Base-by-base conservation (phyloP, 2,888 invertebrate genomes). In the Tridacna crocea region DNA sequence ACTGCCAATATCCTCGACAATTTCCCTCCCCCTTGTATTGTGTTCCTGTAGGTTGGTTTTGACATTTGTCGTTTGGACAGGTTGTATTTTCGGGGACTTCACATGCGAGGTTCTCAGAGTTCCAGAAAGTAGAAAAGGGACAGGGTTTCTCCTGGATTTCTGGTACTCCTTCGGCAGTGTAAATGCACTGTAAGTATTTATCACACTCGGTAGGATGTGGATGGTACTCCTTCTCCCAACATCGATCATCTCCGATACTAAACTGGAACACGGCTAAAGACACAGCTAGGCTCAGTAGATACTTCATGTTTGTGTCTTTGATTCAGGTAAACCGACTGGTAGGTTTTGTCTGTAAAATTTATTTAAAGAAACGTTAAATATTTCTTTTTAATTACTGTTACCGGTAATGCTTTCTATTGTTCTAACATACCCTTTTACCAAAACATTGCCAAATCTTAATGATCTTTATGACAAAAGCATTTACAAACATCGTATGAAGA, bases 1-100 rank as follows among this genome's bases (percentile, higher is more conserved):
- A 92, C n/a, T 81, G 68, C 89, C 90, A 91, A 82, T 85, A 91
- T 0, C 88, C 87, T 10, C 90, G 84, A 36, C 92, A 92, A 78
- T 86, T 89, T 17, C 77, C 82, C 27, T 36, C 70, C 76, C 19
- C 81, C 75, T 0, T 72, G 65, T 58, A 84, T 83, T 73, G 24
- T 10, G 36, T 72, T 11, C 68, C 58, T 36, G 72, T 70, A 0
- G 77, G 22, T 47, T 75, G 46, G 17, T 68, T 36, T 13, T 27
- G 36, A 61, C 88, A 88, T 70, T 63, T 76, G 63, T 88, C 88
- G 26, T 70, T 75, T 13, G 78, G 72, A 75, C 90, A 90, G 17
- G 58, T 60, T 0, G 82, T 86, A 27, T 87, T 70, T 27, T 83
- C 70, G 15, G 84, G 75, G 3, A 77, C 48, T 60, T 83, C 63